These are phyloP conservation scores for Stenodera caucasica DNA, from an alignment of 2,888 invertebrate genomes.

Conservation along the genomic window DNA sequence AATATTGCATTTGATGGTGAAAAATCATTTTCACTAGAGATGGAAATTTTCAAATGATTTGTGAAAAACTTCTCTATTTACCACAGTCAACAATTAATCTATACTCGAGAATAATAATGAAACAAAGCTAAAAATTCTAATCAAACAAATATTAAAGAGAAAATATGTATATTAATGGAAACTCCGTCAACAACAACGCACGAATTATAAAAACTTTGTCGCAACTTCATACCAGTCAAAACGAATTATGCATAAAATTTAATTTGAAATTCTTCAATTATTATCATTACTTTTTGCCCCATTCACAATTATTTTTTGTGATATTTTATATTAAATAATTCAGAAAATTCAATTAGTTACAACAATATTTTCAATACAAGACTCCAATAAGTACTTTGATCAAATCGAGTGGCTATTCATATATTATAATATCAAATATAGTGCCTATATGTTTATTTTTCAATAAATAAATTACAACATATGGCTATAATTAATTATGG, in stretches of 20 bases:
- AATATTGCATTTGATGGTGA: too few relatives aligned
- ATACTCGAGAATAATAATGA: too few relatives aligned
- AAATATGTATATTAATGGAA: neutral
- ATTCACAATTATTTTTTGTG: neutral
- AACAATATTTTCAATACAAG: neutral
- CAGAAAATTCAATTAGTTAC: neutral
- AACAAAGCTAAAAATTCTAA: too few relatives aligned
- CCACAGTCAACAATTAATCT: too few relatives aligned
- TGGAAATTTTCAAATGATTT: too few relatives aligned
- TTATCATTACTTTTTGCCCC: too few relatives aligned
- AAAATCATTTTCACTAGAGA: too few relatives aligned
- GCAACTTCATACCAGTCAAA: neutral
- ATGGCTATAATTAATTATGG: neutral
- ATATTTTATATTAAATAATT: neutral
- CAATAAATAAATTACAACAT: neutral
- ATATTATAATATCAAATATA: neutral
- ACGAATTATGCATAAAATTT: neutral
- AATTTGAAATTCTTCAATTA: neutral
- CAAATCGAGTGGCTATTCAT: neutral
- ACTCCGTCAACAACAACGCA: neutral
- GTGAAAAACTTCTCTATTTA: too few relatives aligned
- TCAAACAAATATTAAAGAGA: neutral
- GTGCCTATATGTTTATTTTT: neutral
- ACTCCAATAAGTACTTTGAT: neutral
- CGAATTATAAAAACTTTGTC: neutral